phyloP scores from a whole-genome alignment of 2,797 vertebrate genomes.

The Synanceia verrucosa region DNA sequence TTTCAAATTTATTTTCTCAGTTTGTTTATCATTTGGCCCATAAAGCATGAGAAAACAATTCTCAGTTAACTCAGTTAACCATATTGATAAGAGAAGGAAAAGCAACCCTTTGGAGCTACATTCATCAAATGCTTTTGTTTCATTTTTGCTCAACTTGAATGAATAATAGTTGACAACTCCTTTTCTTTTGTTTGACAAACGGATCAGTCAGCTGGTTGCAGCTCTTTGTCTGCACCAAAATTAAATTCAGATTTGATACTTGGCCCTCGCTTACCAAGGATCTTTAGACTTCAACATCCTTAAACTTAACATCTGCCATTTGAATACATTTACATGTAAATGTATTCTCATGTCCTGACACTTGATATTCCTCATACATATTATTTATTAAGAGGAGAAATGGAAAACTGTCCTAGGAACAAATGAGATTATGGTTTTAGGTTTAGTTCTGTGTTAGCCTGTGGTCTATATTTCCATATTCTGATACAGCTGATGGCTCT shows the following conservation, averaged over 20 bases:
- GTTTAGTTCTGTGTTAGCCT: not conserved
- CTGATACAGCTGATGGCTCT: slow-evolving; percentile 9
- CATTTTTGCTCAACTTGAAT: too few relatives aligned
- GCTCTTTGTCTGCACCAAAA: not conserved
- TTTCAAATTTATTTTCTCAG: too few relatives aligned
- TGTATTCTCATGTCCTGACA: not conserved
- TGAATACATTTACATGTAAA: not conserved
- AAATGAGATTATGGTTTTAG: not conserved
- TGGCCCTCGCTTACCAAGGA: too few relatives aligned
- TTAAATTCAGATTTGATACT: not conserved
- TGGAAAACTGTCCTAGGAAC: not conserved
- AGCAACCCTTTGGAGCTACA: too few relatives aligned
- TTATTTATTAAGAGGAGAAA: not conserved
- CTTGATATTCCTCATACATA: not conserved
- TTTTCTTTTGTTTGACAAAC: too few relatives aligned
- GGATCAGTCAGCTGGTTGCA: too few relatives aligned
- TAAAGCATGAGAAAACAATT: not conserved
- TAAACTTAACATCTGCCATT: not conserved
- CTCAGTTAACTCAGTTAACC: too few relatives aligned
- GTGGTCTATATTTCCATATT: slow-evolving; percentile 41
- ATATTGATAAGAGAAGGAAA: too few relatives aligned
- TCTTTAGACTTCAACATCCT: not conserved
- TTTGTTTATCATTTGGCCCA: too few relatives aligned
- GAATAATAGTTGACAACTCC: too few relatives aligned
- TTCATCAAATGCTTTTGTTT: too few relatives aligned